Evolutionary conservation across 2,888 invertebrate genomes (phyloP).

Genomic region (Linhomoeus sp.): DNA sequence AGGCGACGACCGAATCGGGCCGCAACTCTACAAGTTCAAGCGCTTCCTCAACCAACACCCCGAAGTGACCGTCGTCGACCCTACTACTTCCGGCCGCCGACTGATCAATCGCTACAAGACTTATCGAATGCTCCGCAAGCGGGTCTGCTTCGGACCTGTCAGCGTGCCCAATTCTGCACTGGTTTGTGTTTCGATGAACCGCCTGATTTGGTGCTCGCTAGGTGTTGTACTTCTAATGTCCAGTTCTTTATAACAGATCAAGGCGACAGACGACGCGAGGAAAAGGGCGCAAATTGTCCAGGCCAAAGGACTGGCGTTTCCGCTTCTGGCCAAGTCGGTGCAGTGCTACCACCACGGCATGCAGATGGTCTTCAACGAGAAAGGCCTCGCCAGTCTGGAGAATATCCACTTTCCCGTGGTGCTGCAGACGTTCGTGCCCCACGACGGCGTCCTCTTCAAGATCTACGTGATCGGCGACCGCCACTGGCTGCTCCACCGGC

Average conservation of each 20-base stretch:
- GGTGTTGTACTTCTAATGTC: too few relatives aligned
- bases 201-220: too few relatives aligned
- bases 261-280: not conserved
- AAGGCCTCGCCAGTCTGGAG: conserved; percentile 9
- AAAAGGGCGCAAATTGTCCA: conserved; percentile 1
- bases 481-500: conserved; percentile 25
- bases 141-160: conserved; percentile 32
- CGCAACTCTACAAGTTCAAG: conserved; percentile 29
- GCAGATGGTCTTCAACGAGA: not conserved
- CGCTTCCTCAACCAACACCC: conserved; percentile 51
- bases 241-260: too few relatives aligned
- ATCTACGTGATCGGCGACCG: conserved; percentile 28
- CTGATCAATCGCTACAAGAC: conserved; percentile 51
- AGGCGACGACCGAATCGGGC: conserved; percentile 40
- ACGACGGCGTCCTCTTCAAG: conserved; percentile 29
- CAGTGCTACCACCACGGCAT: conserved; percentile 50
- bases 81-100: conserved; percentile 52
- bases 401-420: conserved; percentile 27
- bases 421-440: conserved; percentile 30
- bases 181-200: too few relatives aligned
- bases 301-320: conserved; percentile 10
- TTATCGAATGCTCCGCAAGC: conserved; percentile 37
- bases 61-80: conserved; percentile 56
- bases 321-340: conserved; percentile 55
- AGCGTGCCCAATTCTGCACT: conserved; percentile 12